phyloP scores from a whole-genome alignment of 2,888 invertebrate genomes.

The Theodoxus fluviatilis region DNA sequence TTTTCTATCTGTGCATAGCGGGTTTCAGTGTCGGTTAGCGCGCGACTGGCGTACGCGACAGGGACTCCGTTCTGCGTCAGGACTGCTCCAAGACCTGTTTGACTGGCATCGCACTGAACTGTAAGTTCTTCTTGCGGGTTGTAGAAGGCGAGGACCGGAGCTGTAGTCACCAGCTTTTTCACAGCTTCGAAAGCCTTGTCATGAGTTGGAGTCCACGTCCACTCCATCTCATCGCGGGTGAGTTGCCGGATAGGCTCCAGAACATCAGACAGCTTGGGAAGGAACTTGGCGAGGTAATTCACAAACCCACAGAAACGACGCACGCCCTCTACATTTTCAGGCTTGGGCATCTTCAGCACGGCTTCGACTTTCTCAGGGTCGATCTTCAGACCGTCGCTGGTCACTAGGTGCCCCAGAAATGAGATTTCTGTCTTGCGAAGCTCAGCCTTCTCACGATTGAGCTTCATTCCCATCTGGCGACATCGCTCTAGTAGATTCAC shows the following conservation, averaged over 20 bases:
- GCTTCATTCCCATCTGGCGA: too few relatives aligned
- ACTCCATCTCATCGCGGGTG: conserved; percentile 21
- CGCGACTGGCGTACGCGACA: too few relatives aligned
- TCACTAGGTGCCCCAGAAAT: conserved; percentile 30
- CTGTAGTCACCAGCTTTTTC: conserved; percentile 27
- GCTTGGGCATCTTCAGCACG: conserved; percentile 30
- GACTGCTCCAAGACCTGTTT: too few relatives aligned
- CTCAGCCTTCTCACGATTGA: too few relatives aligned
- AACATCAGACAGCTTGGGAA: conserved; percentile 30
- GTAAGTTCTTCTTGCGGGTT: too few relatives aligned
- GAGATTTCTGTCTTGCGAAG: too few relatives aligned
- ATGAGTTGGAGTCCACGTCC: conserved; percentile 30
- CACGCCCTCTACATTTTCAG: conserved; percentile 30
- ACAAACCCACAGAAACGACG: conserved; percentile 30
- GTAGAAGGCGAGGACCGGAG: too few relatives aligned
- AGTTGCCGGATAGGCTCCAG: conserved; percentile 27
- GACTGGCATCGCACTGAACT: too few relatives aligned
- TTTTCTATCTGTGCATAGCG: too few relatives aligned
- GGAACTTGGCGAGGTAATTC: conserved; percentile 34
- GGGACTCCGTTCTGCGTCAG: too few relatives aligned
- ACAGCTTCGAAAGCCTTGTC: conserved; percentile 31
- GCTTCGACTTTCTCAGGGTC: conserved; percentile 32
- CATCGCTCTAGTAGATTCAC: too few relatives aligned
- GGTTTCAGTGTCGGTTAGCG: too few relatives aligned
- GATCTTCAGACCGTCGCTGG: conserved; percentile 28